phyloP scores from a whole-genome alignment of 2,113 vertebrate species.

The Aegithalos caudatus region DNA sequence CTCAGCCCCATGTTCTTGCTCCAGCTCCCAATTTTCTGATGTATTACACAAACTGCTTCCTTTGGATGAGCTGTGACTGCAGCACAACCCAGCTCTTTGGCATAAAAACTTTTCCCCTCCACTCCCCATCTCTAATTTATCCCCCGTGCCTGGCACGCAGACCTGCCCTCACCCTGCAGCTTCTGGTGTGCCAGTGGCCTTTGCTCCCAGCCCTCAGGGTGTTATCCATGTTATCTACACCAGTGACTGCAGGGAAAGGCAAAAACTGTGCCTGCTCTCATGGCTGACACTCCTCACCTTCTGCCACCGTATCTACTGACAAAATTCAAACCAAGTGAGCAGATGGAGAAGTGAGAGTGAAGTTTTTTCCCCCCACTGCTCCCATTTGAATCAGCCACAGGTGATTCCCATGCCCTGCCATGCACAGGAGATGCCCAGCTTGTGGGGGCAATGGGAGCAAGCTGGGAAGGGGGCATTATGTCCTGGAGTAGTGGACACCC shows the following conservation, averaged over 20 bases:
- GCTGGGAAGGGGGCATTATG: background rate
- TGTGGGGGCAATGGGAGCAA: background rate
- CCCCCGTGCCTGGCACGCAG: background rate
- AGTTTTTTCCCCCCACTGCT: background rate
- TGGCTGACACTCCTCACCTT: background rate
- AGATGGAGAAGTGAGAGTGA: background rate
- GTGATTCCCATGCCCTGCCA: background rate
- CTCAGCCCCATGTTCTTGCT: background rate
- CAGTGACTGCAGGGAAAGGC: background rate
- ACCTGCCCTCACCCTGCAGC: background rate
- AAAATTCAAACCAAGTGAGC: background rate
- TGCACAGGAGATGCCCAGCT: background rate
- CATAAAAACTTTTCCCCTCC: background rate
- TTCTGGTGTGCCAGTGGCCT: background rate
- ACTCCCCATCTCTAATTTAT: background rate
- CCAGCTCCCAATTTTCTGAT: background rate
- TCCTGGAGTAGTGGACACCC: background rate
- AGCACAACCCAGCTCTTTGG: background rate
- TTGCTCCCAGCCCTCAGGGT: background rate
- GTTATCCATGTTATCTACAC: background rate
- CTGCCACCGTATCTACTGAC: background rate
- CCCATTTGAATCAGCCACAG: background rate
- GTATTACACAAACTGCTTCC: fast-evolving
- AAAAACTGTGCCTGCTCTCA: background rate
- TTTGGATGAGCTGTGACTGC: background rate